phyloP scores from a whole-genome alignment of 2,113 vertebrate genomes.

The Tenrec ecaudatus region DNA sequence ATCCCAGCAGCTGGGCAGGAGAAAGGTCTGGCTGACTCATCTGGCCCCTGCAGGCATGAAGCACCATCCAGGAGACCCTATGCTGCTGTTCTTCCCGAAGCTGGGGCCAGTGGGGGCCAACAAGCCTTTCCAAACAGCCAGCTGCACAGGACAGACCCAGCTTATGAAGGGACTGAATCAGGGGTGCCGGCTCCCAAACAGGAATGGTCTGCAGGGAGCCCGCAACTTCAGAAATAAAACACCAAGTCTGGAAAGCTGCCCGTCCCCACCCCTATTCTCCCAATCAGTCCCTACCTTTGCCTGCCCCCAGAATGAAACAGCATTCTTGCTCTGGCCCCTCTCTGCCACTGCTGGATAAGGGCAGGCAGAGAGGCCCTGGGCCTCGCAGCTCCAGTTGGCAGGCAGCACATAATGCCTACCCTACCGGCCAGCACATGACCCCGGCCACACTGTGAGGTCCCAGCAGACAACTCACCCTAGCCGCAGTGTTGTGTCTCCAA shows the following conservation, averaged over 20 bases:
- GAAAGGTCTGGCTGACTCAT: no score
- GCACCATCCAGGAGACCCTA: no score
- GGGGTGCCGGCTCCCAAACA: not conserved
- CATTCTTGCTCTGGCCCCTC: not conserved
- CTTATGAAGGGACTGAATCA: no score
- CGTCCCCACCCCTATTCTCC: not conserved
- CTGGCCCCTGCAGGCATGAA: no score
- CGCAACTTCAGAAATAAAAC: no score
- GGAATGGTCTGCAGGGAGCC: not conserved
- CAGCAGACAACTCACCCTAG: constrained; percentile 72
- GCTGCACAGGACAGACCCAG: no score
- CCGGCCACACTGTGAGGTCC: constrained; percentile 57
- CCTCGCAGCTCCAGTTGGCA: not conserved
- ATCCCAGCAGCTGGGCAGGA: no score
- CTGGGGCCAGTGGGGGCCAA: no score
- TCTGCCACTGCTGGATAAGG: not conserved
- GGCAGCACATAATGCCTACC: constrained; percentile 35
- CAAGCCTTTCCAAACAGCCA: no score
- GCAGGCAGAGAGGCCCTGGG: not conserved
- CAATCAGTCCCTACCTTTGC: not conserved
- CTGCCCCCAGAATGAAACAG: not conserved
- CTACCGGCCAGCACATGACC: constrained; percentile 40
- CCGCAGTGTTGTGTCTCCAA: constrained; percentile 88
- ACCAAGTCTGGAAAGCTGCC: no score
- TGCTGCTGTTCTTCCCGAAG: no score